Base-by-base conservation (phyloP, 2,888 invertebrate genomes). In the Cylindroiulus punctatus region DNA sequence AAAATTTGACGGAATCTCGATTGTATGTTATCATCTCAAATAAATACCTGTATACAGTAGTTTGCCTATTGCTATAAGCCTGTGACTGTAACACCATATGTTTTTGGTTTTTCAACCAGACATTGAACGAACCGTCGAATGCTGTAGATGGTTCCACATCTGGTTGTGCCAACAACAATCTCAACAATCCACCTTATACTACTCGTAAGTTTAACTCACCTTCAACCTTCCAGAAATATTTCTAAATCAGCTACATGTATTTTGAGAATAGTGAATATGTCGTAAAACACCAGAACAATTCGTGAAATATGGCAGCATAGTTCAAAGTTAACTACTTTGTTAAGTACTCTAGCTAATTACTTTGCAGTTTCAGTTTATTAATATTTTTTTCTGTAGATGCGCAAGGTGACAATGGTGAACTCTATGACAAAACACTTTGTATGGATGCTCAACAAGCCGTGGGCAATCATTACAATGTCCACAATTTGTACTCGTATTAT, bases 81-180 rank as follows among this genome's bases (percentile, higher is more conserved):
- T n/a, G n/a, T n/a, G 36, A 36, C 36, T 36, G 36, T 36, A n/a
- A 36, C 36, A 36, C n/a, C n/a, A n/a, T 36, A 36, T 36, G 36
- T 40, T 7, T 19, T n/a, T 81, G 14, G n/a, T n/a, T n/a, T n/a
- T 30, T 81, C 10, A 40, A 7, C 8, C 40, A 81, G 81, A 91
- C 91, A 87, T 91, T 91, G 91, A 92, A 91, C 88, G 91, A 91
- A 87, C 91, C 91, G 10, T 90, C 91, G 4, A 91, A 90, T 87
- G 91, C 91, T 88, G 91, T 90, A 90, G 8, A 88, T 87, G 52
- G 88, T 42, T 88, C 88, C 84, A 84, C 84, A 10, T 76, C 88
- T 19, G 86, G 87, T 12, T 89, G 89, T 84, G 88, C 87, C 0
- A 30, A 84, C 2, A 88, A 88, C 82, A 84, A 87, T 76, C 87